These are phyloP conservation scores for Trinectes maculatus DNA, from an alignment of 2,113 vertebrate species.

Conservation along the genomic window DNA sequence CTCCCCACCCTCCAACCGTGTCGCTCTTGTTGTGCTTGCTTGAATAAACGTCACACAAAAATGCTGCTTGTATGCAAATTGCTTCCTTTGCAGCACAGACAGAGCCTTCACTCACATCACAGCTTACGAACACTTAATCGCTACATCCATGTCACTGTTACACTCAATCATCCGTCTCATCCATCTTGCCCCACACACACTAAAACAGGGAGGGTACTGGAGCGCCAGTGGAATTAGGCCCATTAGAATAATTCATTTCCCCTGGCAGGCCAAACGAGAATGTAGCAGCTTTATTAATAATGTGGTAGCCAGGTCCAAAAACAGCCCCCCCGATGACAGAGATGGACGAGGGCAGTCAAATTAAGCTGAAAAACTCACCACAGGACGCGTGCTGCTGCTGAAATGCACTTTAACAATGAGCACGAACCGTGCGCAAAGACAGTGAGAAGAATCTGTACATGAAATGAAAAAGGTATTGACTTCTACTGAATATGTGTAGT, in stretches of 20 bases:
- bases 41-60: constrained; percentile 13
- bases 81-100: not conserved
- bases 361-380: constrained; percentile 48
- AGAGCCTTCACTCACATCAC: constrained; percentile 16
- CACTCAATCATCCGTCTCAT: constrained; percentile 61
- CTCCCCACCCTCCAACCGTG: not conserved
- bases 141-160: constrained; percentile 52
- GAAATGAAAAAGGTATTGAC: constrained; percentile 28
- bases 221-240: constrained; percentile 63
- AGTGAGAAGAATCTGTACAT: constrained; percentile 2
- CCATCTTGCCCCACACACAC: constrained; percentile 51
- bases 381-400: constrained; percentile 29
- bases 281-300: constrained; percentile 75
- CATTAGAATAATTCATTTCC: constrained; percentile 76
- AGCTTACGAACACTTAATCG: constrained; percentile 45
- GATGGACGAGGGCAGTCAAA: constrained; percentile 67
- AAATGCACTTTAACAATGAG: constrained; percentile 17
- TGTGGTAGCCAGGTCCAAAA: constrained; percentile 69
- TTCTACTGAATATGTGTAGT: constrained; percentile 22
- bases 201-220: constrained; percentile 47
- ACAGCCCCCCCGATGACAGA: constrained; percentile 67
- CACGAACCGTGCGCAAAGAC: constrained; percentile 1
- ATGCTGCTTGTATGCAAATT: not conserved
- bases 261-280: constrained; percentile 64
- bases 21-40: not conserved